Evolutionary conservation across 2,888 invertebrate genomes (phyloP).

Genomic region (Resseliella maxima): DNA sequence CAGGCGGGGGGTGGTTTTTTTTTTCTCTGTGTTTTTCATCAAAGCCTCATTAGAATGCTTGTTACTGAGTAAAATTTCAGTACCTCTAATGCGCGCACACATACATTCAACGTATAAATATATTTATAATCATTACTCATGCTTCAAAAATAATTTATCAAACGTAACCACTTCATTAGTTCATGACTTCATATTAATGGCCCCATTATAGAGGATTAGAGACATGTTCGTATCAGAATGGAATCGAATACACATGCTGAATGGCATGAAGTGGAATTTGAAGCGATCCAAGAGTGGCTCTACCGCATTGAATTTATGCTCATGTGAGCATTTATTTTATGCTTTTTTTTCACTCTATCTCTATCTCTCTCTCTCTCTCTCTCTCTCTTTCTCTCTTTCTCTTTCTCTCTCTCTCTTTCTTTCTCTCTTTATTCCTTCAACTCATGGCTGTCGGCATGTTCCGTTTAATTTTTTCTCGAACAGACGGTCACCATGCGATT

Average conservation of each 20-base stretch:
- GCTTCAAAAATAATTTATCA: slow-evolving; percentile 56
- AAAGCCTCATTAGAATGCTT: slow-evolving; percentile 28
- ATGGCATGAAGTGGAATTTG: neutral
- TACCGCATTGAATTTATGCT: slow-evolving; percentile 39
- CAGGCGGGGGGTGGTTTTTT: no score
- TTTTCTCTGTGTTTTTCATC: slow-evolving; percentile 1
- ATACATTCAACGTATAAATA: slow-evolving; percentile 6
- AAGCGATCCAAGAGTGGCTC: neutral
- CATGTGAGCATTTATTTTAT: slow-evolving; percentile 34
- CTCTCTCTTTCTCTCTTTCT: no score
- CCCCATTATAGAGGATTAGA: slow-evolving; percentile 56
- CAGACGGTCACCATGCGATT: neutral
- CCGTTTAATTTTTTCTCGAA: slow-evolving; percentile 18
- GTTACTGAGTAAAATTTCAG: neutral
- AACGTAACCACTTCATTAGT: slow-evolving; percentile 56
- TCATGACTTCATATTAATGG: slow-evolving; percentile 57
- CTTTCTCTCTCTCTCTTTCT: no score
- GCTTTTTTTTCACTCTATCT: no score
- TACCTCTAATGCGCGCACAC: slow-evolving; percentile 8
- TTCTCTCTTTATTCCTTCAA: neutral
- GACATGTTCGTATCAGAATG: slow-evolving; percentile 24
- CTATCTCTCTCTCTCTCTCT: no score
- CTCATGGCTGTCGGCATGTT: slow-evolving; percentile 41
- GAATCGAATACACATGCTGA: neutral
- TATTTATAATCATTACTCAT: slow-evolving; percentile 56